Evolutionary conservation across 2,113 vertebrate genomes (phyloP).

Genomic region (Pristiophorus japonicus): DNA sequence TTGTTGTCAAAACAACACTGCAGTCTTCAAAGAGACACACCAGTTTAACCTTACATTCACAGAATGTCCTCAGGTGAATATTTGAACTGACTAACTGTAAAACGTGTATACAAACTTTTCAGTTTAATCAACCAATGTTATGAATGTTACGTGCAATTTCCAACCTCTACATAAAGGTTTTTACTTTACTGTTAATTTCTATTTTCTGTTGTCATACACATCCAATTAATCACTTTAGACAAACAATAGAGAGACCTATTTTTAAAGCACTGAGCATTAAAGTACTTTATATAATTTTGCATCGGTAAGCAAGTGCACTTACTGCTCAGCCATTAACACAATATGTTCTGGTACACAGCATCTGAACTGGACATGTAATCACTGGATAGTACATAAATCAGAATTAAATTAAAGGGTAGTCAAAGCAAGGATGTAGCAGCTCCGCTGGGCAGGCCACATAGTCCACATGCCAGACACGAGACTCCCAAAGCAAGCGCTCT

Average conservation of each 20-base stretch:
- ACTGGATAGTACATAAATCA: neutral
- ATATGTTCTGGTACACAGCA: neutral
- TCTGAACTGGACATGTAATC: too few relatives aligned
- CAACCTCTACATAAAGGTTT: too few relatives aligned
- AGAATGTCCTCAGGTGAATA: neutral
- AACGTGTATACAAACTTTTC: neutral
- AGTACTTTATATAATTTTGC: neutral
- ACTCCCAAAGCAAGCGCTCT: too few relatives aligned
- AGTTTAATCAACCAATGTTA: neutral
- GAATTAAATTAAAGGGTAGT: too few relatives aligned
- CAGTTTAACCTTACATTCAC: neutral
- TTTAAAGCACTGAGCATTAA: neutral
- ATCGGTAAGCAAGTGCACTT: neutral
- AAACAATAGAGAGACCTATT: neutral
- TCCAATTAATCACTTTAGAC: neutral
- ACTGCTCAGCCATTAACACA: neutral
- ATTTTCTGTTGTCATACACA: neutral
- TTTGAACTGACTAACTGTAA: neutral
- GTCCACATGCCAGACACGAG: too few relatives aligned
- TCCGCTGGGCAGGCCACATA: too few relatives aligned
- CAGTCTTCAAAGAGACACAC: neutral
- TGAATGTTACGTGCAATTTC: neutral
- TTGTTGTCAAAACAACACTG: conserved; percentile 19
- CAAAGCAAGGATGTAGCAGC: too few relatives aligned
- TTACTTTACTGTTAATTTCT: neutral